Conservation (phyloP, 2,888 invertebrate species). For the Phortica okadai region DNA sequence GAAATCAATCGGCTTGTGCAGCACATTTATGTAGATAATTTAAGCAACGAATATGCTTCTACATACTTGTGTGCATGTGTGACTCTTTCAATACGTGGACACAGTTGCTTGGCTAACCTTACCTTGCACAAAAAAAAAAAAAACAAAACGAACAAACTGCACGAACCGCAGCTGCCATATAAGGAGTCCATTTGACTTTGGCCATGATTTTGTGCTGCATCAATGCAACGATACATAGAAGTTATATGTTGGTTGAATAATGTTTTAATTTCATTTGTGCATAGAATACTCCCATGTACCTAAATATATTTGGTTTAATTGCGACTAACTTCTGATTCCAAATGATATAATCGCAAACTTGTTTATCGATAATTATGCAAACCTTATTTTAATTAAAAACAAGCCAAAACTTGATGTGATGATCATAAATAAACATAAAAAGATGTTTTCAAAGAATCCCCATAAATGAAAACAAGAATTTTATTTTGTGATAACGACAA, state of each 20-base stretch:
- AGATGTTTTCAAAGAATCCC: background rate
- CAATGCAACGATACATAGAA: background rate
- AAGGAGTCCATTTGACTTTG: slow-evolving; percentile 17
- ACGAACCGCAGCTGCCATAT: slow-evolving; percentile 1
- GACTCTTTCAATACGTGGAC: too few species aligned
- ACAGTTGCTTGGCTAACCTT: too few species aligned
- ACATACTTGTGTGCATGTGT: too few species aligned
- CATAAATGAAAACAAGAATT: slow-evolving; percentile 25
- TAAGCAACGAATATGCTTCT: background rate
- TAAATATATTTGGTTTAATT: background rate
- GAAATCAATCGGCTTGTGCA: background rate
- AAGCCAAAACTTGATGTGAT: background rate
- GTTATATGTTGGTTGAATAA: background rate
- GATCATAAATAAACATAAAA: slow-evolving; percentile 15
- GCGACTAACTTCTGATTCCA: background rate
- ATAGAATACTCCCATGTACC: background rate
- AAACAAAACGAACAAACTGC: slow-evolving; percentile 1
- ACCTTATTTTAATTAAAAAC: slow-evolving; percentile 20
- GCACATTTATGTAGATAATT: background rate
- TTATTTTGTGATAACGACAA: slow-evolving; percentile 26
- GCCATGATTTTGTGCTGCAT: background rate
- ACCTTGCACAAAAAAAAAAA: background rate
- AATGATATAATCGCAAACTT: slow-evolving; percentile 4
- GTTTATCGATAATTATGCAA: slow-evolving; percentile 25
- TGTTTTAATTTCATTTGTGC: background rate